Percentiles rank a stretch among this genome's conserved stretches.
phyloP scores from a whole-genome alignment of 2,113 vertebrate genomes.

The Gavia stellata region DNA sequence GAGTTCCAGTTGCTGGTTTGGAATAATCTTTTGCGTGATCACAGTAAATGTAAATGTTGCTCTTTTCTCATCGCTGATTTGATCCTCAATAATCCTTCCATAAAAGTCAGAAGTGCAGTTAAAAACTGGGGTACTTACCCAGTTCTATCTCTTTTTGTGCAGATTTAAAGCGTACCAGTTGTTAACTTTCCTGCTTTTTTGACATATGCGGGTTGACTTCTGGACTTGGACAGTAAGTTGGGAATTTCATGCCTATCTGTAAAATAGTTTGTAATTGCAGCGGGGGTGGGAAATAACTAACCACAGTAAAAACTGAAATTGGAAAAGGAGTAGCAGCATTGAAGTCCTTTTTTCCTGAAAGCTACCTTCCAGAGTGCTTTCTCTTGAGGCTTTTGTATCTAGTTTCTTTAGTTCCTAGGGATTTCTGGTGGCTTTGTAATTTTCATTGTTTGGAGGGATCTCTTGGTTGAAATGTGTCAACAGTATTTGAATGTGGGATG shows the following conservation, averaged over 20 bases:
- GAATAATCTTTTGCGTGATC: background rate
- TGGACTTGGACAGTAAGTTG: background rate
- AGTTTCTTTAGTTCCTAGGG: background rate
- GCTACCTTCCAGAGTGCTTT: background rate
- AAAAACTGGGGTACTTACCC: background rate
- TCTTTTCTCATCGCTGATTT: background rate
- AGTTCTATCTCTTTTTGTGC: background rate
- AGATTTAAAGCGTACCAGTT: background rate
- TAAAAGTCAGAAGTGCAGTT: background rate
- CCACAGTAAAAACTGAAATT: background rate
- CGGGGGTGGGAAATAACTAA: background rate
- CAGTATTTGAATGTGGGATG: background rate
- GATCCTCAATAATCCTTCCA: background rate
- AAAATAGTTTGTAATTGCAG: background rate
- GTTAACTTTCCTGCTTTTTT: background rate
- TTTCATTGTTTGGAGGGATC: background rate
- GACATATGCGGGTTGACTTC: background rate
- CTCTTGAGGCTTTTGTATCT: background rate
- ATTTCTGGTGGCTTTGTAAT: background rate
- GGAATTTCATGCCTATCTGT: background rate
- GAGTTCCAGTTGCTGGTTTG: background rate
- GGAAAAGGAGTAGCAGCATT: background rate
- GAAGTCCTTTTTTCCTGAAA: background rate
- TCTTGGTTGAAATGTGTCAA: background rate
- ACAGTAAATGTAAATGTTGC: background rate